Conservation (phyloP, 2,113 vertebrate genomes). For the Callipepla squamata region DNA sequence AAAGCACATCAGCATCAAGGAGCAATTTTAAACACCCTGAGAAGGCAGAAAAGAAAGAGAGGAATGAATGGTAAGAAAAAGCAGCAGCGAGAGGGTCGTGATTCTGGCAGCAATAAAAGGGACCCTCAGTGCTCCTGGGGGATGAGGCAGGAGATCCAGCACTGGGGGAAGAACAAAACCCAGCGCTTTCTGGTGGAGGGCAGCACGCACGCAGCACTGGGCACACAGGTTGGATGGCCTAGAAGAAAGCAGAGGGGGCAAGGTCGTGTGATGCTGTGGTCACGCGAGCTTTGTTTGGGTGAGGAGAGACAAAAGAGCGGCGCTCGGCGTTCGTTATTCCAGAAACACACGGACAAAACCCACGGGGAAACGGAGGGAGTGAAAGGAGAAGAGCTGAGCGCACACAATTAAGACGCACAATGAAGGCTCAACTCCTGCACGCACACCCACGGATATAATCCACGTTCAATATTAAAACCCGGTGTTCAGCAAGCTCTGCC, state of each 20-base stretch:
- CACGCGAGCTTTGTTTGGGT: not conserved
- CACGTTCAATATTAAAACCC: not conserved
- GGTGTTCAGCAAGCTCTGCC: not conserved
- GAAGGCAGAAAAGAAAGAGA: too few species aligned
- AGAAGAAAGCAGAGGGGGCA: not conserved
- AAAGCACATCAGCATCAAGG: accelerated
- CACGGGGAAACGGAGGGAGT: not conserved
- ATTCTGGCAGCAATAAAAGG: not conserved
- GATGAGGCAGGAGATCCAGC: not conserved
- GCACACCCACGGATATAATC: not conserved
- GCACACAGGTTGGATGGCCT: not conserved
- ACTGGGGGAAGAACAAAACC: too few species aligned
- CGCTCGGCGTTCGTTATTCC: not conserved
- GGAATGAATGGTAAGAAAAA: not conserved
- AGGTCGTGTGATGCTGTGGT: not conserved
- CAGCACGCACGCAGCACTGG: not conserved
- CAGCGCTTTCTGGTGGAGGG: not conserved
- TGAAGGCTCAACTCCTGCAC: not conserved
- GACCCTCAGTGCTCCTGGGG: not conserved
- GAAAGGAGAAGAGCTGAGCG: not conserved
- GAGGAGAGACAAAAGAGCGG: not conserved
- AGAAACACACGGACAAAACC: not conserved
- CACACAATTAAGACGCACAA: not conserved
- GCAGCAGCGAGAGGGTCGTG: accelerated
- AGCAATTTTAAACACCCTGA: not conserved